phyloP scores from a whole-genome alignment of 2,113 vertebrate genomes.

The Cyprinodon variegatus region DNA sequence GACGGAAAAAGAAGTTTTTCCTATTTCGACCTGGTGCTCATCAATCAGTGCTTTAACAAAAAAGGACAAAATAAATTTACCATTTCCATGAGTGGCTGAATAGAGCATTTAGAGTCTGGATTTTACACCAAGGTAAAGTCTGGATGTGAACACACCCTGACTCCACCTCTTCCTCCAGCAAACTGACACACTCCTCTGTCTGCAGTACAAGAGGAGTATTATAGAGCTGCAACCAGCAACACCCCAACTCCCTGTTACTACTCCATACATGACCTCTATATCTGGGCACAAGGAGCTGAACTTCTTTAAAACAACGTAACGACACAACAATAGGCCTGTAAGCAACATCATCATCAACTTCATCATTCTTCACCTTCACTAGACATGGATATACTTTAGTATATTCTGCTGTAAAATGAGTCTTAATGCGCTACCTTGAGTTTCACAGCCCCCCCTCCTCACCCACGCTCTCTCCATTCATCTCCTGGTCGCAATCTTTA shows the following conservation, averaged over 20 bases:
- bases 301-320: conserved; percentile 2
- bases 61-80: neutral
- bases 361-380: too few species aligned
- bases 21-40: neutral
- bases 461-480: too few species aligned
- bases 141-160: neutral
- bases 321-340: too few species aligned
- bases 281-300: neutral
- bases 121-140: conserved; percentile 1
- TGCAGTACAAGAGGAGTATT: conserved; percentile 46
- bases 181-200: conserved; percentile 13
- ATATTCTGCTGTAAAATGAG: too few species aligned
- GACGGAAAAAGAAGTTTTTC: neutral
- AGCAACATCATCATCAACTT: too few species aligned
- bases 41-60: neutral
- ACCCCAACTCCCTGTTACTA: conserved; percentile 31
- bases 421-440: too few species aligned
- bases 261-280: conserved; percentile 35
- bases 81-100: neutral
- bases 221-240: conserved; percentile 28
- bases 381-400: too few species aligned
- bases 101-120: neutral
- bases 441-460: too few species aligned
- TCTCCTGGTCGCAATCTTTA: too few species aligned
- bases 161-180: neutral